Base-by-base conservation (phyloP, 2,797 vertebrate genomes). In the Antrozous pallidus region DNA sequence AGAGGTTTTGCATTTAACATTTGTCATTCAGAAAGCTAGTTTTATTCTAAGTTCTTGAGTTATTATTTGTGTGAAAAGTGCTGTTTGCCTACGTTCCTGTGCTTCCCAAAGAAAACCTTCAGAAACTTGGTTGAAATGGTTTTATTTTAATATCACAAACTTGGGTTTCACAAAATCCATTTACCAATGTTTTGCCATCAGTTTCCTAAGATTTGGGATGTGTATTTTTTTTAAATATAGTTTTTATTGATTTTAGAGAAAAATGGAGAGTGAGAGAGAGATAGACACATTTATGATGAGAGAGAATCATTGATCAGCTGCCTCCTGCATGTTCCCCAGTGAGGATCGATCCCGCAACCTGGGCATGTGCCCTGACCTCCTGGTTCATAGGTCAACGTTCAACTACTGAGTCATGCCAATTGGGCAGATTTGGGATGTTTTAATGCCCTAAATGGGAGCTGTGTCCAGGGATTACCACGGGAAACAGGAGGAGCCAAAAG, bases 11-110 rank as follows among this genome's bases (percentile, higher is more conserved):
- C 74, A 90, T 70, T 84, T 69, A 93, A 88, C 0, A 1, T 61
- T 82, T 74, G 58, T 87, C 83, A 92, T 92, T 96, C 94, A 94
- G 69, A 90, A 93, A 79, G 85, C 81, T 83, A 81, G 90, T 94
- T 95, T 95, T 87, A 96, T 90, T 91, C 69, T 67, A 67, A 78
- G 49, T 83, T 75, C 42, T 94, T 95, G 49, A 93, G 58, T 91
- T 93, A 80, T 94, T 82, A 86, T 85, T 90, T 95, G 93, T 94
- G 88, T 93, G 74, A 95, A 78, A 31, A 81, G 69, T 36, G 33
- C 56, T 47, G 47, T 94, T 93, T 88, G 17, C 24, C 42, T 14
- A 17, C 12, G 88, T 31, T 80, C 45, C 16, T 96, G 58, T 26
- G 36, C 56, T 92, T 85, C 67, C 38, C 58, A 73, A 42, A n/a